These are phyloP conservation scores for Telenomus remus DNA, from an alignment of 1,140 invertebrate species.

Conservation along the genomic window DNA sequence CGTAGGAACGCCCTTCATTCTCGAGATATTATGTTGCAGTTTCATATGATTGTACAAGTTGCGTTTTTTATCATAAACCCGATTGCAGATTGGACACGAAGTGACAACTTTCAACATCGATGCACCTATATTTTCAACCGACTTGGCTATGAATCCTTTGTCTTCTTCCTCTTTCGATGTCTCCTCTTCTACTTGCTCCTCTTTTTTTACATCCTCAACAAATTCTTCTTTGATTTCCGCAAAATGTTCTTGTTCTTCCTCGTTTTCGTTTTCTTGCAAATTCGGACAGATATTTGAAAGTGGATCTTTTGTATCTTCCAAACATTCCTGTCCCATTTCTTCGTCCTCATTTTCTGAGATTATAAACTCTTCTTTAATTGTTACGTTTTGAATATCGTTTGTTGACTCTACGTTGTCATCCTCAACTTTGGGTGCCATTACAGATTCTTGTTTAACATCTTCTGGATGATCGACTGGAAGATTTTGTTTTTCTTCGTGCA, in stretches of 20 bases:
- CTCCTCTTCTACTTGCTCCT: conserved; percentile 17
- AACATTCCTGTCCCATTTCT: neutral
- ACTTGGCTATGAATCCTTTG: conserved; percentile 14
- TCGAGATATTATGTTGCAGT: conserved; percentile 35
- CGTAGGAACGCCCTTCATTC: conserved; percentile 32
- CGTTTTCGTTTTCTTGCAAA: too few species aligned
- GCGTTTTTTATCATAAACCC: conserved; percentile 42
- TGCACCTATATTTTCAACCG: too few species aligned
- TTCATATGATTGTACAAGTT: conserved; percentile 48
- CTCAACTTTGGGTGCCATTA: neutral
- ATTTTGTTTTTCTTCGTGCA: too few species aligned
- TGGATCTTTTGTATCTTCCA: neutral
- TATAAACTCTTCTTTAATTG: conserved; percentile 46
- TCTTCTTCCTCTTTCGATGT: conserved; percentile 9
- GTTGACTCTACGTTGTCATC: too few species aligned
- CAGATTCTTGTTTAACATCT: neutral
- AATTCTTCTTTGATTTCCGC: neutral
- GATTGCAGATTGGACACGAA: conserved; percentile 40
- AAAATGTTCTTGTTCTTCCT: neutral
- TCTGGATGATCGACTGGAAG: neutral
- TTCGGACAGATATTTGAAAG: neutral
- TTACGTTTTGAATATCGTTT: neutral
- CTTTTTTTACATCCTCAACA: conserved; percentile 16
- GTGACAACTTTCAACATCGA: conserved; percentile 39
- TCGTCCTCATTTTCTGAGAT: conserved; percentile 28